Evolutionary conservation across 64 coral and sea anemone genomes (phyloP).

Genomic region (Pachyseris speciosa): DNA sequence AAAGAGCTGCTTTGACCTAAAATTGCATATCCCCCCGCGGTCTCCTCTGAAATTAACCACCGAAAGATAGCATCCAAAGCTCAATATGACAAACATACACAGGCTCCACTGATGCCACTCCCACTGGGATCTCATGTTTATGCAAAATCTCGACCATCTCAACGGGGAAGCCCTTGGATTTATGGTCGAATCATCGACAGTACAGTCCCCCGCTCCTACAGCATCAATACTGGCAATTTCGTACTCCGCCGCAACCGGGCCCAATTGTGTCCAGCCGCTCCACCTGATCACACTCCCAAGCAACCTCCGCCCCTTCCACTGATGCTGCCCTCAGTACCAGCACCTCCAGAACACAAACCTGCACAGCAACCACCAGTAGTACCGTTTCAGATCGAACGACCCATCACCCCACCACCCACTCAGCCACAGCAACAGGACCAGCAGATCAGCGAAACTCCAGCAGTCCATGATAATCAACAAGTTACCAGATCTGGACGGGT

Average conservation of each 20-base stretch:
- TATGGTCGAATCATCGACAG: slow-evolving; percentile 20
- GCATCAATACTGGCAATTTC: neutral
- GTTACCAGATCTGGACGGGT: neutral
- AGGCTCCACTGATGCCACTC: slow-evolving; percentile 10
- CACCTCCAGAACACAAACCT: neutral
- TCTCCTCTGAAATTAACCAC: slow-evolving; percentile 5
- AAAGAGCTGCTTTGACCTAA: slow-evolving; percentile 4
- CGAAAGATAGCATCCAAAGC: slow-evolving; percentile 20
- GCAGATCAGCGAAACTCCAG: neutral
- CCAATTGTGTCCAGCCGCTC: slow-evolving; percentile 12
- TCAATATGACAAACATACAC: slow-evolving; percentile 17
- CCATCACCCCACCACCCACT: neutral
- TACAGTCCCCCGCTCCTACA: slow-evolving; percentile 8
- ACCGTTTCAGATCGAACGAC: neutral
- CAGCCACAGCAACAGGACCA: neutral
- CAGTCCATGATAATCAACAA: neutral
- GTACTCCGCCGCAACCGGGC: slow-evolving; percentile 1
- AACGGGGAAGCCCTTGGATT: slow-evolving; percentile 18
- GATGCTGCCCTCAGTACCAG: slow-evolving; percentile 4
- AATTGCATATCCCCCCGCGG: neutral
- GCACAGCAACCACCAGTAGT: neutral
- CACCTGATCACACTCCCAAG: neutral
- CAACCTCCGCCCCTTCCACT: neutral
- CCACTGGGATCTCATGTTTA: slow-evolving; percentile 32
- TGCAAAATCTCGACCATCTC: slow-evolving; percentile 28